A percentile compares a stretch with the other conserved stretches of the same genome.
Evolutionary conservation across 2,888 invertebrate genomes (phyloP).

Genomic region (Eueremaeus valkanovi): DNA sequence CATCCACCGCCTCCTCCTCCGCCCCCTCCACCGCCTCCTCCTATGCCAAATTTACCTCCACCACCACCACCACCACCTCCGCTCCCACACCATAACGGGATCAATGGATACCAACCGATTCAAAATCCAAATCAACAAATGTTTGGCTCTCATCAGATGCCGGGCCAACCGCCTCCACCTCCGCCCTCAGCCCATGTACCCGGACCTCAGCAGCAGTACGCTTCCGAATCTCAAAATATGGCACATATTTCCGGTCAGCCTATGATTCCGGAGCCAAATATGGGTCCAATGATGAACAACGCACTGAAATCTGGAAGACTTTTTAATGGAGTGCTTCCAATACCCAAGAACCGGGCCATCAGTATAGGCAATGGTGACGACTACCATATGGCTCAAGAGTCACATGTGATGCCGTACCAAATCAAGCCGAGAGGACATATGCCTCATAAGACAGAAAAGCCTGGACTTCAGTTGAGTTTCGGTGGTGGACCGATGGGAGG

Average conservation of each 20-base stretch:
- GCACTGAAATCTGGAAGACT: background rate
- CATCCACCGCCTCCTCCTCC: background rate
- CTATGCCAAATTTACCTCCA: background rate
- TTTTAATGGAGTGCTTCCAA: conserved; percentile 4
- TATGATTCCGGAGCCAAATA: background rate
- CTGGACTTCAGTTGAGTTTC: conserved; percentile 39
- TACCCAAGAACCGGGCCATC: background rate
- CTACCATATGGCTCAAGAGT: conserved; percentile 31
- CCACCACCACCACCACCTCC: conserved; percentile 22
- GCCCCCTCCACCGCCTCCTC: conserved; percentile 35
- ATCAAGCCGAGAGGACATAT: conserved; percentile 2
- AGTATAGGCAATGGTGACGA: background rate
- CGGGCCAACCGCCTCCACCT: background rate
- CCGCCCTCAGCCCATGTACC: conserved; percentile 18
- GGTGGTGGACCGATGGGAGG: conserved; percentile 45
- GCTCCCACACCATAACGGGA: background rate
- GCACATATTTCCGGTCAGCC: background rate
- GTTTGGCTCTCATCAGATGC: background rate
- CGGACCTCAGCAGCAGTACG: conserved; percentile 14
- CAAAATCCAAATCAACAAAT: conserved; percentile 20
- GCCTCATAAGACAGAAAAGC: conserved; percentile 22
- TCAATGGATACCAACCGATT: no score
- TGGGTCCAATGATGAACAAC: background rate
- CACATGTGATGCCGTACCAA: background rate
- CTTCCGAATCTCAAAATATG: background rate